Conservation (phyloP, 2,113 vertebrate species). For the Lanius ludovicianus region DNA sequence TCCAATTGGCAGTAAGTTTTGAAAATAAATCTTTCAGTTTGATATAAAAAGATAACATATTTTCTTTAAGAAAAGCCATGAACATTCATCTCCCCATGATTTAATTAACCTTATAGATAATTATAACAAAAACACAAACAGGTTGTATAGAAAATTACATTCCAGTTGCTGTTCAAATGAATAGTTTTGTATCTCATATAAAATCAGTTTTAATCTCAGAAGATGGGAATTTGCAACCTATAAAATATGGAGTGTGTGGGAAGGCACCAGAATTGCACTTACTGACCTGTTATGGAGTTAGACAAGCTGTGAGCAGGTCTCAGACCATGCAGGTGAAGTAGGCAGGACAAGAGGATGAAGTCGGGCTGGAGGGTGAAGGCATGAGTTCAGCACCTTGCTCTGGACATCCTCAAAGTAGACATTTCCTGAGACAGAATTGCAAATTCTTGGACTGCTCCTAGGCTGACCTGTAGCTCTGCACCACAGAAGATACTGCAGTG, state of each 20-base stretch:
- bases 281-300: accelerated
- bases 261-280: not conserved
- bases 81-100: not conserved
- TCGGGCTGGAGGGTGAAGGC: not conserved
- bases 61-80: not conserved
- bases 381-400: not conserved
- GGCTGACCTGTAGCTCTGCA: not conserved
- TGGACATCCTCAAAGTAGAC: not conserved
- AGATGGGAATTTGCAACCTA: not conserved
- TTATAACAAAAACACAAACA: not conserved
- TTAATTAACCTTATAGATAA: not conserved
- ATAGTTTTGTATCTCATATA: not conserved
- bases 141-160: not conserved
- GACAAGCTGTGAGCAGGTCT: not conserved
- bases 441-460: not conserved
- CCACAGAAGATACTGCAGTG: not conserved
- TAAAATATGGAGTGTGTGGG: not conserved
- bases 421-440: not conserved
- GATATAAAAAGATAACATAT: not conserved
- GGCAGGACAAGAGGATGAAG: not conserved
- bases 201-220: not conserved
- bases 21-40: not conserved
- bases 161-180: not conserved
- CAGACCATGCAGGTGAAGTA: not conserved
- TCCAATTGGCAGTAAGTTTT: not conserved